A percentile compares a stretch with the other conserved stretches of the same genome.
These are phyloP conservation scores for Suricata suricatta DNA, from an alignment of 2,113 vertebrate genomes.

Conservation along the genomic window DNA sequence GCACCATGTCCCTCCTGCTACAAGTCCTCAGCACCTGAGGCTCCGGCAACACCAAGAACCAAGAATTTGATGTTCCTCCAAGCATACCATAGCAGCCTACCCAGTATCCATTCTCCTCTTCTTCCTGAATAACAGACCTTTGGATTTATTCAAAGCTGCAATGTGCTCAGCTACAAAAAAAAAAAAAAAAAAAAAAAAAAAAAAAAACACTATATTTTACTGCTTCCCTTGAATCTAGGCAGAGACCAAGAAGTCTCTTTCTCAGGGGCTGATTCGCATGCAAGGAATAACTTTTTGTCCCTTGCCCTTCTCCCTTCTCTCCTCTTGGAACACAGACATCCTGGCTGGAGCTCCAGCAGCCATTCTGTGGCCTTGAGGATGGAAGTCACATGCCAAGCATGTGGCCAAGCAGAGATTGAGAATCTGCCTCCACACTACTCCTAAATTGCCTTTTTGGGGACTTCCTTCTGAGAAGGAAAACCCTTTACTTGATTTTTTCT, in stretches of 20 bases:
- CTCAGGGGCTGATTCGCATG: background rate
- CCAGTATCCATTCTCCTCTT: background rate
- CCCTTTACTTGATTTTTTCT: background rate
- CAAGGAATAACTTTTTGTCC: background rate
- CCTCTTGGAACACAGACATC: background rate
- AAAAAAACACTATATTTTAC: background rate
- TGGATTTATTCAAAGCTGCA: background rate
- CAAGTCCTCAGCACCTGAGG: slow-evolving; percentile 14
- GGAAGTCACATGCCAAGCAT: background rate
- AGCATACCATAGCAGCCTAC: background rate
- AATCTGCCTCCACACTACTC: background rate
- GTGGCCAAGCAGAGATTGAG: background rate
- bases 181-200: too few species aligned
- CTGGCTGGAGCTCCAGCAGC: slow-evolving; percentile 6
- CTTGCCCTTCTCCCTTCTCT: background rate
- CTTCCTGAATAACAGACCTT: slow-evolving; percentile 18
- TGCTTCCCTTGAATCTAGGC: background rate
- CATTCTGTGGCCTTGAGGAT: background rate
- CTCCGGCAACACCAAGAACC: slow-evolving; percentile 38
- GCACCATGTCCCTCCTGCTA: background rate
- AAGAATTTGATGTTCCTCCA: slow-evolving; percentile 62
- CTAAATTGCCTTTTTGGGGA: background rate
- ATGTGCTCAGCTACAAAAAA: background rate
- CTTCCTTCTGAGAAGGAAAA: background rate
- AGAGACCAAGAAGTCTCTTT: background rate